phyloP scores from a whole-genome alignment of 2,113 vertebrate genomes.

The Anguilla rostrata region DNA sequence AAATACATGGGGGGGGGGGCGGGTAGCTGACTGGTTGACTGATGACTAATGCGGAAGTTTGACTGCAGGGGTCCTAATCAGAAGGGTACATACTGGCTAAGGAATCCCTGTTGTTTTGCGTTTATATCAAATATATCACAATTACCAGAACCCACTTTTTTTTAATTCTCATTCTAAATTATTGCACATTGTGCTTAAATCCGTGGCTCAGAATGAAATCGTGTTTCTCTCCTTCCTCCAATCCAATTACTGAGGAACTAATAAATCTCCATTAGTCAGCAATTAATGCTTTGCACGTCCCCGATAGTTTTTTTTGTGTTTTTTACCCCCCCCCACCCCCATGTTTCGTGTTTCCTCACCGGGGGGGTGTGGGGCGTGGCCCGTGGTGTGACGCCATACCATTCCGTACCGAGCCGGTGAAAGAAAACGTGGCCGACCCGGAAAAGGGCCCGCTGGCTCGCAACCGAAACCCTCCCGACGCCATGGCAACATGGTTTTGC shows the following conservation, averaged over 20 bases:
- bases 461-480: constrained; percentile 36
- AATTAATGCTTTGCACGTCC: constrained; percentile 27
- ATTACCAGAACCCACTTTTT: not conserved
- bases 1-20: not conserved
- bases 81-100: not conserved
- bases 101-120: not conserved
- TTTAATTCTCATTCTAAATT: constrained; percentile 5
- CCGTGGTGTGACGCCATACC: not conserved
- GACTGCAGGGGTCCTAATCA: not conserved
- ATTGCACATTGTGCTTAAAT: constrained; percentile 16
- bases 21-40: not conserved
- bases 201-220: constrained; percentile 2
- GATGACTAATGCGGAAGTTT: not conserved
- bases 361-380: not conserved
- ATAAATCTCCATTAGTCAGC: constrained; percentile 29
- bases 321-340: not conserved
- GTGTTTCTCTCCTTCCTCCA: not conserved
- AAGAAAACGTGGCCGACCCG: not conserved
- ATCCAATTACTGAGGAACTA: constrained; percentile 18
- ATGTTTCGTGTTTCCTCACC: constrained; percentile 7
- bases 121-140: not conserved
- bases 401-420: not conserved
- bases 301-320: constrained; percentile 31
- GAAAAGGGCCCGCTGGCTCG: not conserved
- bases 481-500: constrained; percentile 54